These are phyloP conservation scores for Polypterus bichir DNA, from an alignment of 2,113 vertebrate genomes.

Conservation along the genomic window DNA sequence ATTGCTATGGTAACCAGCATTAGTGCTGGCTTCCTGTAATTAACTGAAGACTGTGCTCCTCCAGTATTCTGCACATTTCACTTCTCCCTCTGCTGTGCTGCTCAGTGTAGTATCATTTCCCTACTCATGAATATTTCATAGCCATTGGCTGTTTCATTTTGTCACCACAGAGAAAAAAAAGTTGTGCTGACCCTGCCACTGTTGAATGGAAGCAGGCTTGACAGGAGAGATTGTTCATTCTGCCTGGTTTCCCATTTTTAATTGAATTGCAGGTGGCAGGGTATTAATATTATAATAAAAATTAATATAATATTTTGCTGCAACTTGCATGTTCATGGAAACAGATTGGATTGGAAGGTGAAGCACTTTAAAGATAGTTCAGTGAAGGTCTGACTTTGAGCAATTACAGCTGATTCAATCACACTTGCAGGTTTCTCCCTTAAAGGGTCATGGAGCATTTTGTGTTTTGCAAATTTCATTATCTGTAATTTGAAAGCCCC, in stretches of 20 bases:
- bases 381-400: too few relatives aligned
- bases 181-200: constrained; percentile 33
- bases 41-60: constrained; percentile 62
- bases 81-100: constrained; percentile 47
- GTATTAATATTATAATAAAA: too few relatives aligned
- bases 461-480: too few relatives aligned
- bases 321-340: too few relatives aligned
- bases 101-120: constrained; percentile 55
- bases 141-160: constrained; percentile 45
- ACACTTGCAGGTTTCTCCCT: too few relatives aligned
- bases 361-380: too few relatives aligned
- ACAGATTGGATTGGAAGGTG: too few relatives aligned
- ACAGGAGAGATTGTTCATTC: constrained; percentile 21
- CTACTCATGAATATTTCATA: constrained; percentile 75
- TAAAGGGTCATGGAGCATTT: too few relatives aligned
- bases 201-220: constrained; percentile 30
- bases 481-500: too few relatives aligned
- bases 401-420: too few relatives aligned
- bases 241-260: background rate
- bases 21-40: constrained; percentile 58
- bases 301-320: too few relatives aligned
- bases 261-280: too few relatives aligned
- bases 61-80: constrained; percentile 50
- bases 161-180: constrained; percentile 28
- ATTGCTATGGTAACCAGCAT: constrained; percentile 61